Conservation (phyloP, 1,140 invertebrate species). For the Ostrea edulis region DNA sequence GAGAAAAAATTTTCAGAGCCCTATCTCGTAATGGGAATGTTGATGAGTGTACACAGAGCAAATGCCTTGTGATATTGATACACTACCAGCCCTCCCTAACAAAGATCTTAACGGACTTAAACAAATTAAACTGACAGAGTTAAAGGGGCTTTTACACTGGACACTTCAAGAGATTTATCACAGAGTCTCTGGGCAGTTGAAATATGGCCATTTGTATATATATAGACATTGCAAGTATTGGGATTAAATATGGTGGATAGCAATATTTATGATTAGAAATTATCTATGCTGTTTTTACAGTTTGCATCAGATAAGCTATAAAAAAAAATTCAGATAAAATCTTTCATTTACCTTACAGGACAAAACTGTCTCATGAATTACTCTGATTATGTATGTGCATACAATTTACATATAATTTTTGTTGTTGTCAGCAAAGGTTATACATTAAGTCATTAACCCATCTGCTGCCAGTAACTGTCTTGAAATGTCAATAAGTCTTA, state of each 20-base stretch:
- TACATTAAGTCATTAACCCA: background rate
- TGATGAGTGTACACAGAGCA: background rate
- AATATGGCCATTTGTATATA: too few relatives aligned
- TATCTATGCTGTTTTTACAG: background rate
- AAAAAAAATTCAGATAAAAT: slow-evolving; percentile 17
- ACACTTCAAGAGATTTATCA: background rate
- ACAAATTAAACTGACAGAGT: background rate
- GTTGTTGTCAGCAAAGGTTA: background rate
- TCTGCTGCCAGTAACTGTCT: background rate
- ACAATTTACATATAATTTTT: slow-evolving; percentile 15
- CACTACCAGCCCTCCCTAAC: background rate
- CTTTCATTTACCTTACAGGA: background rate
- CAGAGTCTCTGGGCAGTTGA: background rate
- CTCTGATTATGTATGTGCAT: slow-evolving; percentile 11
- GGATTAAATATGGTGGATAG: too few relatives aligned
- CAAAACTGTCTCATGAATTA: slow-evolving; percentile 19
- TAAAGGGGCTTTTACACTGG: background rate
- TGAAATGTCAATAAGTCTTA: background rate
- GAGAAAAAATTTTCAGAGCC: too few relatives aligned
- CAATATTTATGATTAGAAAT: too few relatives aligned
- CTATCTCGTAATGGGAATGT: background rate
- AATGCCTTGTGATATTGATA: background rate
- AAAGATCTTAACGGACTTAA: background rate
- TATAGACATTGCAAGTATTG: too few relatives aligned
- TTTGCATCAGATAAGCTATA: background rate